Conservation (phyloP, 2,113 vertebrate species). For the Datnioides undecimradiatus region DNA sequence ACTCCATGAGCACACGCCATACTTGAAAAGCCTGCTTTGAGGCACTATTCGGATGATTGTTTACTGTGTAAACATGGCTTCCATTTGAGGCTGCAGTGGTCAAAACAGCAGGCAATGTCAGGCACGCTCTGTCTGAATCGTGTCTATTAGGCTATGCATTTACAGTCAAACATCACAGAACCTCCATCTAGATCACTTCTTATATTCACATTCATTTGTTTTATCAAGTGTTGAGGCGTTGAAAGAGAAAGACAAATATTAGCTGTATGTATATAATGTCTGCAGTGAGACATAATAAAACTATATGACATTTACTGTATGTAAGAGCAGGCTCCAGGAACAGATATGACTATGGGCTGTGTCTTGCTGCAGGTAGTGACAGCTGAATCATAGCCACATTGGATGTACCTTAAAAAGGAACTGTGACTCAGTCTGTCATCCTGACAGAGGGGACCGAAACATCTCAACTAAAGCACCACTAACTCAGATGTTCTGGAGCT, state of each 20-base stretch:
- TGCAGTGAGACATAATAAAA: neutral
- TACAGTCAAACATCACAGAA: slow-evolving; percentile 9
- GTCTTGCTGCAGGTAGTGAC: slow-evolving; percentile 45
- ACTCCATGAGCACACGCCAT: slow-evolving; percentile 20
- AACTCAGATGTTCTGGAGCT: neutral
- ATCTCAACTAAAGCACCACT: neutral
- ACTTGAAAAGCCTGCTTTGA: slow-evolving; percentile 52
- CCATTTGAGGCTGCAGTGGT: slow-evolving; percentile 61
- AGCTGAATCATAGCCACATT: slow-evolving; percentile 66
- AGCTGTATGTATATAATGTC: slow-evolving; percentile 1
- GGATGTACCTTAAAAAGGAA: slow-evolving; percentile 8
- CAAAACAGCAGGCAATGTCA: slow-evolving; percentile 62
- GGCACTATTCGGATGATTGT: slow-evolving; percentile 61
- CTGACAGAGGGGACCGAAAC: neutral
- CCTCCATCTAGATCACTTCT: neutral
- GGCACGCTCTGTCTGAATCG: slow-evolving; percentile 8
- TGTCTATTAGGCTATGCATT: slow-evolving; percentile 14
- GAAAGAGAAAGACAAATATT: slow-evolving; percentile 19
- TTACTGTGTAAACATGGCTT: slow-evolving; percentile 71
- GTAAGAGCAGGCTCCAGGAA: neutral
- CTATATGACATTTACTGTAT: slow-evolving; percentile 9
- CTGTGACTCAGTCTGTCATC: slow-evolving; percentile 32
- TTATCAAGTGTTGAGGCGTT: slow-evolving; percentile 4
- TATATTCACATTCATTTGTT: neutral
- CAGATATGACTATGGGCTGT: neutral